Evolutionary conservation across 1,140 invertebrate species (phyloP), one percentile per base, ranked within the genome.

Genomic region (Macrosteles quadrilineatus): DNA sequence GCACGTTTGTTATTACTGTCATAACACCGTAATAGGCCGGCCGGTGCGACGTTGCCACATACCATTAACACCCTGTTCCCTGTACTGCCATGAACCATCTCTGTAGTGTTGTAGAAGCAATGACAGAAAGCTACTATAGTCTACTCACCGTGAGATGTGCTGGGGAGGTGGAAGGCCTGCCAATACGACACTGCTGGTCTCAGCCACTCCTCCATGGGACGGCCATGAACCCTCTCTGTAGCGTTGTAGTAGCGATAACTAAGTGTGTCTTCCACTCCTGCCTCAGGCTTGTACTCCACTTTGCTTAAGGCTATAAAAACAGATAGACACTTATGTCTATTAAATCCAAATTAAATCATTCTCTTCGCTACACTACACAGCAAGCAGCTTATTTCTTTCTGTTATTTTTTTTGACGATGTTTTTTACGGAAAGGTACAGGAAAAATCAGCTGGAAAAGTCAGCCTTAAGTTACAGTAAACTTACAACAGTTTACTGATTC

Each of bases 141-240:
- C 17, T 6, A 40, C 47, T 11, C 6, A 53, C 47, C 47, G 11
- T 53, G 47, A 17, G 9, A 11, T 19, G 11, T 4, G 11, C 11
- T 19, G 9, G 62, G n/a, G 6, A 2, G 25, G 57, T 83, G 73
- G 75, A 84, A 84, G 21, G 83, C 81, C 72, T 84, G 83, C 79
- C 81, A 84, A 73, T 81, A 84, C 68, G 82, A 84, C 0, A 89
- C 81, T 36, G 86, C 85, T 72, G 83, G 87, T 55, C 87, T 80
- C n/a, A 89, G 80, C 87, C 87, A 89, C 17, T 90, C 87, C 74
- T 88, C 86, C 86, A 90, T 88, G 2, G 83, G 80, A 1, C 81
- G 76, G 0, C 81, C 81, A 68, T 83, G 80, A 0, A 86, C 69
- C 14, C 85, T 80, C 79, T 88, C 84, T 1, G 73, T 73, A 21